Conservation (phyloP, 2,113 vertebrate species). For the Sphaerodactylus townsendi region DNA sequence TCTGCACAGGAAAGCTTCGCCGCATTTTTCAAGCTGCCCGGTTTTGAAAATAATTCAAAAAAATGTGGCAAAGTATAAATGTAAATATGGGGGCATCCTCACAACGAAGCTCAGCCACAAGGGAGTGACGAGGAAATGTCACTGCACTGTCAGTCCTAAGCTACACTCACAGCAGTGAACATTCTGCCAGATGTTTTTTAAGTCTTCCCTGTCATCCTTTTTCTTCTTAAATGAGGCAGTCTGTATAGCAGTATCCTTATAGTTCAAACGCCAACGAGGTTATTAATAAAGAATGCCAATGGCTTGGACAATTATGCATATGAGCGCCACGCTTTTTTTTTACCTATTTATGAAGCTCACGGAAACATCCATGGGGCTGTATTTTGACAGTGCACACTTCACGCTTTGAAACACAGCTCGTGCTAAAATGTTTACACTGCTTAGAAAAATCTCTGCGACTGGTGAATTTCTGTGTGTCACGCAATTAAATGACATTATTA, state of each 20-base stretch:
- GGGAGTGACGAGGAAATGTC: background rate
- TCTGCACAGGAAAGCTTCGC: background rate
- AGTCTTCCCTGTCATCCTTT: background rate
- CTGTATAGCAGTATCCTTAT: background rate
- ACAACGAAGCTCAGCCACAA: background rate
- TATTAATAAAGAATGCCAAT: too few species aligned
- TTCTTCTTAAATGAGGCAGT: background rate
- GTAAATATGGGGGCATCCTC: background rate
- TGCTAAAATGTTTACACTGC: background rate
- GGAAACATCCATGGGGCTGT: slow-evolving; percentile 1
- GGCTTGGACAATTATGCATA: background rate
- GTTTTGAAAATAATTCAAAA: background rate
- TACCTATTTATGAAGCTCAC: background rate
- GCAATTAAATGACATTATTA: background rate
- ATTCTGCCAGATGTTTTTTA: background rate
- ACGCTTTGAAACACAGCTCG: slow-evolving; percentile 4
- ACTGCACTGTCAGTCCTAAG: background rate
- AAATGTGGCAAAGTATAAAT: background rate
- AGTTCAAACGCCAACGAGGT: too few species aligned
- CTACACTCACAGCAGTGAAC: background rate
- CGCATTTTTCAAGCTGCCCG: background rate
- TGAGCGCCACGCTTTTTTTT: background rate
- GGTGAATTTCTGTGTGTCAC: background rate
- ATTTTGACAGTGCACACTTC: background rate
- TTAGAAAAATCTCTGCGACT: background rate